Percentiles rank a stretch among this genome's conserved stretches.
Conservation (phyloP, 2,113 vertebrate species). For the Bolborhynchus lineola region DNA sequence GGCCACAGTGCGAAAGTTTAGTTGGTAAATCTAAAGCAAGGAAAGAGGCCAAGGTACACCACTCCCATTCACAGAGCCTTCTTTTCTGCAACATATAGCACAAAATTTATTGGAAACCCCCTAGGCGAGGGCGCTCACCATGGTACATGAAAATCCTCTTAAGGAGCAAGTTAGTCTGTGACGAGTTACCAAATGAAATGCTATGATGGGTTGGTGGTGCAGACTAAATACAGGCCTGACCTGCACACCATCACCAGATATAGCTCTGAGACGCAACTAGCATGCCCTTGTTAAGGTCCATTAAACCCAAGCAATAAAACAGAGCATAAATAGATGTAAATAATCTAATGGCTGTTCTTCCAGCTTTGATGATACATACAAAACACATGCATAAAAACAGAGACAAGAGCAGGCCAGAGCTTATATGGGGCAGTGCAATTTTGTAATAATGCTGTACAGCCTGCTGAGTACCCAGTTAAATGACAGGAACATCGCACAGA, state of each 20-base stretch:
- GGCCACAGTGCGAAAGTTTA: neutral
- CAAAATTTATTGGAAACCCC: neutral
- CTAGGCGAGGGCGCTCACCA: neutral
- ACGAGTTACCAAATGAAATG: neutral
- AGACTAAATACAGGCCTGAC: neutral
- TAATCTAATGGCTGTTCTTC: neutral
- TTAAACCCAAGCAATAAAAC: neutral
- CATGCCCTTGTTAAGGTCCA: neutral
- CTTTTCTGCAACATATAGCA: neutral
- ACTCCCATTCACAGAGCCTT: neutral
- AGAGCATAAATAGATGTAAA: neutral
- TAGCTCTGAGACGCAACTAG: neutral
- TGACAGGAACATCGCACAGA: neutral
- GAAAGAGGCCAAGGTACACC: neutral
- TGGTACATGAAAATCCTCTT: neutral
- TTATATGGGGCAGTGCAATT: neutral
- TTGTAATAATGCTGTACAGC: accelerated
- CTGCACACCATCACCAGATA: neutral
- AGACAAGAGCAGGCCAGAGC: neutral
- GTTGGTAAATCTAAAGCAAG: neutral
- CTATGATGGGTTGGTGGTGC: neutral
- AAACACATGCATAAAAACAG: neutral
- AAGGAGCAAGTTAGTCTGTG: neutral
- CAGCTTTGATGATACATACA: neutral
- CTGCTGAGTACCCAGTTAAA: neutral